These are phyloP conservation scores for Staurois parvus DNA, from an alignment of 2,797 vertebrate species.

Conservation along the genomic window DNA sequence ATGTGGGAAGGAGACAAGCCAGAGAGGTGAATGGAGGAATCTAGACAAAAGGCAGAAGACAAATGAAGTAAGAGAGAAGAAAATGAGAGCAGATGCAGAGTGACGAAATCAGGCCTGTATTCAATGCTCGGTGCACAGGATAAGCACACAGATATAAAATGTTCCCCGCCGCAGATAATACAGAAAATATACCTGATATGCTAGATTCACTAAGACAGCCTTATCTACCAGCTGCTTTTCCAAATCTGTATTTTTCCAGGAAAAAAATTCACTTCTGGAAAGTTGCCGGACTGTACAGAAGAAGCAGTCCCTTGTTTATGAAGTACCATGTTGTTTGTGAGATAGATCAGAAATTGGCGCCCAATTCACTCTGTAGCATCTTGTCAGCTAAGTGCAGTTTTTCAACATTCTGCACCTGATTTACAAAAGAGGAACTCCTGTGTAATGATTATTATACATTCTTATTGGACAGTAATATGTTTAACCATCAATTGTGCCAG, in stretches of 20 bases:
- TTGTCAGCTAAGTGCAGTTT: too few species aligned
- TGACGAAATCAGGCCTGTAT: conserved; percentile 46
- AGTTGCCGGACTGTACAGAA: not conserved
- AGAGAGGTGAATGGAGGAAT: conserved; percentile 29
- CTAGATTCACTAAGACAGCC: not conserved
- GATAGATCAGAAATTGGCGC: too few species aligned
- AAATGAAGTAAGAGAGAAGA: conserved; percentile 42
- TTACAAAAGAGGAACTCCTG: too few species aligned
- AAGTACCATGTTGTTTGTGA: too few species aligned
- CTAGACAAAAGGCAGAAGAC: conserved; percentile 42
- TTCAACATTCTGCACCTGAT: too few species aligned
- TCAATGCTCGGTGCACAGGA: conserved; percentile 8
- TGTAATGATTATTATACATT: too few species aligned
- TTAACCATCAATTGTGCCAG: too few species aligned
- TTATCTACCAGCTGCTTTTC: conserved; percentile 24
- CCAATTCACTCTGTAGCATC: too few species aligned
- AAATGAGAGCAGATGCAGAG: conserved; percentile 44
- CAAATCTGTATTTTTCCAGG: not conserved
- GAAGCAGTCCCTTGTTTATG: too few species aligned
- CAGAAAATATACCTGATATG: conserved; percentile 3
- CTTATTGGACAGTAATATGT: too few species aligned
- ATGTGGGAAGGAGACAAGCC: conserved; percentile 39
- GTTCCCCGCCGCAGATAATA: conserved; percentile 38
- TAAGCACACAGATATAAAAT: conserved; percentile 30
- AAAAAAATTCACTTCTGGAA: not conserved